Percentiles rank a stretch among this genome's conserved stretches.
Conservation (phyloP, 2,797 vertebrate species). For the Microctenopoma stevenorrisi region DNA sequence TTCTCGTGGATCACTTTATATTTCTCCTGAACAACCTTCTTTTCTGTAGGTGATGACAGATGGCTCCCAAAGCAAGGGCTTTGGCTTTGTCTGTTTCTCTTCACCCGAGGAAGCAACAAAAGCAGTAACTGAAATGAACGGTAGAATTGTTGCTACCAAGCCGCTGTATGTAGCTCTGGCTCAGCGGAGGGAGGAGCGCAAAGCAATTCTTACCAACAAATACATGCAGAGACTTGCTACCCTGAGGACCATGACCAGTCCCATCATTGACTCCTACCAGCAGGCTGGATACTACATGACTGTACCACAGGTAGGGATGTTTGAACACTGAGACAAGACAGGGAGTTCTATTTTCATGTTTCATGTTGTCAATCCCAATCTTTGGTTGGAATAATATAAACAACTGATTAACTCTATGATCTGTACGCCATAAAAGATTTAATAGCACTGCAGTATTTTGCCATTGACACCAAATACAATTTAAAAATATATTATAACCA, state of each 20-base stretch:
- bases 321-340: neutral
- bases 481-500: neutral
- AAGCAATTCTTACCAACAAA: conserved; percentile 96
- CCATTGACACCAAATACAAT: too few species aligned
- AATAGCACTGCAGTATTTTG: neutral
- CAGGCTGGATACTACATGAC: conserved; percentile 90
- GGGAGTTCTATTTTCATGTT: neutral
- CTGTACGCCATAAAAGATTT: too few species aligned
- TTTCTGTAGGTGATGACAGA: conserved; percentile 94
- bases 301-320: conserved; percentile 87
- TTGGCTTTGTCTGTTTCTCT: conserved; percentile 99
- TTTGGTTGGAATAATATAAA: neutral
- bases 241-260: conserved; percentile 85
- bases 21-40: neutral
- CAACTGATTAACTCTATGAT: neutral
- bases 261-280: conserved; percentile 89
- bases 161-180: conserved; percentile 96
- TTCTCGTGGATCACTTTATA: too few species aligned
- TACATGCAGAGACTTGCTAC: conserved; percentile 94
- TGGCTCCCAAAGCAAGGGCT: conserved; percentile 94
- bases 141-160: conserved; percentile 94
- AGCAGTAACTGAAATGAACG: conserved; percentile 98
- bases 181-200: conserved; percentile 96
- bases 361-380: neutral
- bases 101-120: conserved; percentile 99